A percentile compares a stretch with the other conserved stretches of the same genome.
phyloP scores from a whole-genome alignment of 2,888 invertebrate genomes.

The Allacma fusca region DNA sequence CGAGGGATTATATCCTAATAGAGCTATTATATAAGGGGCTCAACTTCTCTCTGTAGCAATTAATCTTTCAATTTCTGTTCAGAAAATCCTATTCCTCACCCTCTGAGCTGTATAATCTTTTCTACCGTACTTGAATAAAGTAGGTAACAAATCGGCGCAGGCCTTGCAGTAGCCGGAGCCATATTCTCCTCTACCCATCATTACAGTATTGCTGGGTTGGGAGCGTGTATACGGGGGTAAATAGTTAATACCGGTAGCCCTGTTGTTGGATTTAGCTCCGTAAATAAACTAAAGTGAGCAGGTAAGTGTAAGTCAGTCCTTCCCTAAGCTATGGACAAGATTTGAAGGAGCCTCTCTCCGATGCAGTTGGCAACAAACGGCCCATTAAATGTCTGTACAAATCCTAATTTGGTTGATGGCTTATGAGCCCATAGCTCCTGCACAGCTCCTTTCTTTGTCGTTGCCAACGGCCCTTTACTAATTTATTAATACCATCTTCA shows the following conservation, averaged over 20 bases:
- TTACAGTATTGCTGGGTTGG: not conserved
- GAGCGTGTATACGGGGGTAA: not conserved
- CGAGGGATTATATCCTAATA: constrained; percentile 42
- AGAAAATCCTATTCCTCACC: constrained; percentile 36
- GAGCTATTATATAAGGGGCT: constrained; percentile 44
- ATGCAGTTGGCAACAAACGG: too few relatives aligned
- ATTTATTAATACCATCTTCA: not conserved
- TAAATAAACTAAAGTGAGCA: constrained; percentile 12
- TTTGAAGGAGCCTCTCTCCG: not conserved
- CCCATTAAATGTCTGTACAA: not conserved
- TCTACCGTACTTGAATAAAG: constrained; percentile 17
- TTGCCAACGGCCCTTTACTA: not conserved
- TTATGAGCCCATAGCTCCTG: not conserved
- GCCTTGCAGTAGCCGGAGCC: not conserved
- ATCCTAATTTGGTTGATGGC: not conserved
- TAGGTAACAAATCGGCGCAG: constrained; percentile 6
- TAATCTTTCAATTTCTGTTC: constrained; percentile 45
- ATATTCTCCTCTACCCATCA: too few relatives aligned
- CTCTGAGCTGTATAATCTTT: constrained; percentile 33
- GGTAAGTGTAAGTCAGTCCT: not conserved
- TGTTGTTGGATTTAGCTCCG: constrained; percentile 10
- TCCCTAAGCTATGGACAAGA: not conserved
- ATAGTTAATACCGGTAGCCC: constrained; percentile 11
- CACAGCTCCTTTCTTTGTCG: not conserved
- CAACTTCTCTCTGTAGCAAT: constrained; percentile 42